phyloP scores from a whole-genome alignment of 2,797 vertebrate genomes.

The Bucorvus abyssinicus region DNA sequence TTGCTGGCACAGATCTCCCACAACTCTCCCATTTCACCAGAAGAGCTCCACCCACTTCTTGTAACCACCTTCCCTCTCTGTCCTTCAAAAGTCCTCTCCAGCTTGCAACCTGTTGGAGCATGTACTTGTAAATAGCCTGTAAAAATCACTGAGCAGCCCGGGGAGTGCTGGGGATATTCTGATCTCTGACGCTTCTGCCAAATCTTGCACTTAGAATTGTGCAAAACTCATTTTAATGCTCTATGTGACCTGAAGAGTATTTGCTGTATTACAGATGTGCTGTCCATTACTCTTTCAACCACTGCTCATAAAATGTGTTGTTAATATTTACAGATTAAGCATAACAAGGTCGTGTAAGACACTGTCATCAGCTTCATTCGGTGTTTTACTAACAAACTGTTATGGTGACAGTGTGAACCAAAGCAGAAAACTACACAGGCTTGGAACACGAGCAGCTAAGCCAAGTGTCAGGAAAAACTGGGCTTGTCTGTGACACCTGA shows the following conservation, averaged over 20 bases:
- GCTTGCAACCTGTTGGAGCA: background rate
- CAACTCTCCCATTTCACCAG: background rate
- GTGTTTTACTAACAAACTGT: background rate
- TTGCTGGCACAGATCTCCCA: background rate
- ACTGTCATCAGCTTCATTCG: background rate
- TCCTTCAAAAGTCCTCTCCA: constrained; percentile 5
- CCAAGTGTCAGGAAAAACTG: background rate
- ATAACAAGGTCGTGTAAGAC: background rate
- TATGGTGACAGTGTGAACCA: background rate
- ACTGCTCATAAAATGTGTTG: background rate
- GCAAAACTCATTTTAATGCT: background rate
- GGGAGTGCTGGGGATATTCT: background rate
- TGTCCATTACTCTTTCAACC: background rate
- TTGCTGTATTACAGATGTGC: background rate
- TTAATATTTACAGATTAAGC: background rate
- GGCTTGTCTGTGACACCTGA: background rate
- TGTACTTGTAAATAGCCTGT: background rate
- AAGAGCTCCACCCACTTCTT: background rate
- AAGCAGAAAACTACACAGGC: background rate
- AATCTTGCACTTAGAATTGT: background rate
- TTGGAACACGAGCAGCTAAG: background rate
- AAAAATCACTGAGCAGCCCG: background rate
- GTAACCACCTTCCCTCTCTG: background rate
- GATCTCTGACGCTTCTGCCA: background rate
- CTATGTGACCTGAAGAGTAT: background rate